Percentiles rank a stretch among this genome's conserved stretches.
Evolutionary conservation across 2,888 invertebrate genomes (phyloP).

Genomic region (Hydriomena furcata): DNA sequence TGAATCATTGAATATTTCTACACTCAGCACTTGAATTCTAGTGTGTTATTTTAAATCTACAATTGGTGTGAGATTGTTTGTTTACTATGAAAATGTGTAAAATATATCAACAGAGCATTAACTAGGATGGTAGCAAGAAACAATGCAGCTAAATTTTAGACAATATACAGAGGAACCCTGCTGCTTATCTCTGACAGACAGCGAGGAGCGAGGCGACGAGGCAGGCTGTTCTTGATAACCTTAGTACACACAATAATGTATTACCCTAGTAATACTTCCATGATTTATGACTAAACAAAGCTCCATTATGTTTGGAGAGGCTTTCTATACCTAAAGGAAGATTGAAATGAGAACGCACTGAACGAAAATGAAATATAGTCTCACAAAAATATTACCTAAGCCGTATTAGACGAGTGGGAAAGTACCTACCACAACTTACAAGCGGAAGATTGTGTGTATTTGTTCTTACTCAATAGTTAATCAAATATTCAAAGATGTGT

Average conservation of each 20-base stretch:
- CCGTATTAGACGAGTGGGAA: no score
- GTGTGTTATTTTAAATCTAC: no score
- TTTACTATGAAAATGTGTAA: constrained; percentile 1
- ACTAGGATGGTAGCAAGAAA: constrained; percentile 45
- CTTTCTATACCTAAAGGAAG: neutral
- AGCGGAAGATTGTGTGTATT: no score
- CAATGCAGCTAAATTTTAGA: constrained; percentile 56
- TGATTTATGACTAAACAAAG: constrained; percentile 25
- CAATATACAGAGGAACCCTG: constrained; percentile 55
- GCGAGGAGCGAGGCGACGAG: constrained; percentile 40
- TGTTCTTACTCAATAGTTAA: no score
- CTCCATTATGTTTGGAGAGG: constrained; percentile 8
- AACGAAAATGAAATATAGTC: neutral
- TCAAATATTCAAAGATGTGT: no score
- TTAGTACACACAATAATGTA: constrained; percentile 23
- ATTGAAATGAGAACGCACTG: constrained; percentile 1
- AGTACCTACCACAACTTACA: no score
- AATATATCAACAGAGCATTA: constrained; percentile 19
- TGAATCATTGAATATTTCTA: neutral
- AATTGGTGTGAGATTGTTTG: neutral
- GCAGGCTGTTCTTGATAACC: constrained; percentile 26
- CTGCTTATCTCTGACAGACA: constrained; percentile 62
- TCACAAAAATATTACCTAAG: no score
- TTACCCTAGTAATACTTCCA: constrained; percentile 19
- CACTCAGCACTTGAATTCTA: no score